Base-by-base conservation (phyloP, 2,797 vertebrate species). In the Thamnophis elegans region DNA sequence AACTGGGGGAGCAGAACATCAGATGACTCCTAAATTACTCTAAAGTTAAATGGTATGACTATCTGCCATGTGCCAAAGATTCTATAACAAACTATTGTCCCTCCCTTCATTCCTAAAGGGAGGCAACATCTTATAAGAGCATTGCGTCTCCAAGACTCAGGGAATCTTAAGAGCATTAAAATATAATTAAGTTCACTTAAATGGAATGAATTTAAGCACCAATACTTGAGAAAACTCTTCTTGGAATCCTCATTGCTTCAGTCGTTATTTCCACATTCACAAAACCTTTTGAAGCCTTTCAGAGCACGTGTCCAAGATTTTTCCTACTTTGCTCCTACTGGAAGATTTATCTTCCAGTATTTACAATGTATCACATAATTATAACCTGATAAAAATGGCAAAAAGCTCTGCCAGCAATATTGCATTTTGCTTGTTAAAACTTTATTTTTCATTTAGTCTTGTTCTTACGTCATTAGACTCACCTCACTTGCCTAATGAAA, bases 1-100 rank as follows among this genome's bases (percentile, higher is more conserved):
- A 0, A n/a, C 90, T 93, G 89, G 59, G 59, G 42, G 60, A 86
- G 85, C 42, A 73, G 86, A 91, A 94, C 18, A 60, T 92, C 91
- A 94, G 73, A 91, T 89, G 78, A 82, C 78, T 92, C 87, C 93
- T 55, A 90, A 92, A 89, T 91, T 78, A 86, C n/a, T 92, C 11
- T 0, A 7, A 56, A 3, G 2, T 73, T 59, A 18, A 93, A n/a
- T 0, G 20, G 58, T 42, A 92, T 87, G 91, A 91, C 0, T 0
- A 87, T 51, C 0, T 0, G 56, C 87, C 3, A 1, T 88, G 87
- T 88, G 68, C 6, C 0, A 32, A 93, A 18, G 78, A 91, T 1
- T 0, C 1, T 0, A 7, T 53, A 89, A 59, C 0, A 0, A 59
- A 88, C 56, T 53, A 20, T 4, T 54, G 58, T n/a, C 2, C 0